phyloP scores from a whole-genome alignment of 2,113 vertebrate species.

The Garra rufa region DNA sequence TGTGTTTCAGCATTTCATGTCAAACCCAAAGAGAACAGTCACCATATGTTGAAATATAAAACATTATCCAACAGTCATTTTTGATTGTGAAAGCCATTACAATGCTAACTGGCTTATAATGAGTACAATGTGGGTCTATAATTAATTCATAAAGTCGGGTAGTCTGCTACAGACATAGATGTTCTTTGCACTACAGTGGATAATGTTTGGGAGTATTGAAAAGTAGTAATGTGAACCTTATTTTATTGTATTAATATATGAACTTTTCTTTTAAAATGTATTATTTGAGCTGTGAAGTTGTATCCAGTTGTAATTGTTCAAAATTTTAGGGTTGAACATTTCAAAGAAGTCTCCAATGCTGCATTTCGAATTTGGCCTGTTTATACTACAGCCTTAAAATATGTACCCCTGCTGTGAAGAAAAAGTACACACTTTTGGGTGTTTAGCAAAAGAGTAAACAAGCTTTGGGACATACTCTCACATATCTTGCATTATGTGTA shows the following conservation, averaged over 20 bases:
- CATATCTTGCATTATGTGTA: too few relatives aligned
- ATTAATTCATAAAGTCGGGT: slow-evolving; percentile 12
- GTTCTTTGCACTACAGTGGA: not conserved
- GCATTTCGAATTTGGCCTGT: too few relatives aligned
- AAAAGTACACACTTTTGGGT: too few relatives aligned
- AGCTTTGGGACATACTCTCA: too few relatives aligned
- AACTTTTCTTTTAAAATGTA: not conserved
- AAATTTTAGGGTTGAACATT: too few relatives aligned
- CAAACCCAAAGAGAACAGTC: not conserved
- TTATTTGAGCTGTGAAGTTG: not conserved
- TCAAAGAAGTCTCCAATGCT: too few relatives aligned
- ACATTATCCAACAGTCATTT: not conserved
- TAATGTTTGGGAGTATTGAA: not conserved
- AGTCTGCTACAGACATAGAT: not conserved
- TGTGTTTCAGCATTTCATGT: not conserved
- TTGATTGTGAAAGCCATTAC: not conserved
- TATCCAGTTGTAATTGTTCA: too few relatives aligned
- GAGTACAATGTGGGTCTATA: not conserved
- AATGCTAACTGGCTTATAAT: not conserved
- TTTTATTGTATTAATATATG: not conserved
- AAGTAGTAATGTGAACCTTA: not conserved
- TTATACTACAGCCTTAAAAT: too few relatives aligned
- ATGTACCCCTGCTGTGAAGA: too few relatives aligned
- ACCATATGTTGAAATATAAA: not conserved
- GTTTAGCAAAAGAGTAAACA: too few relatives aligned